Evolutionary conservation across 2,113 vertebrate genomes (phyloP).

Genomic region (Hydrochoerus hydrochaeris): DNA sequence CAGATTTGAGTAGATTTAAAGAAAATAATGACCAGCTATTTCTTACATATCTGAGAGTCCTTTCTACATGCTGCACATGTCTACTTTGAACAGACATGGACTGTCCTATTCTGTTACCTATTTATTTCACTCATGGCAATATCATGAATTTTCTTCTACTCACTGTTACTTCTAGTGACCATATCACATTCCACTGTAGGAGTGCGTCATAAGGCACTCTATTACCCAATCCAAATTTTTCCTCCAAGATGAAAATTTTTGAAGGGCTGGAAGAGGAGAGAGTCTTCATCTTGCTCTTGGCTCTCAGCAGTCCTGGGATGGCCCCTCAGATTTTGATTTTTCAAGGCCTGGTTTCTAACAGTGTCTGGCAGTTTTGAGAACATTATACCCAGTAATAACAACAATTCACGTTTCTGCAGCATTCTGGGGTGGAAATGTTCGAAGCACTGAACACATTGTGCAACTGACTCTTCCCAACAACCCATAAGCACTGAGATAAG

Average conservation of each 20-base stretch:
- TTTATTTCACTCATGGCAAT: not conserved
- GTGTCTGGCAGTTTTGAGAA: not conserved
- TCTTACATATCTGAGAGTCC: not conserved
- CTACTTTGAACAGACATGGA: not conserved
- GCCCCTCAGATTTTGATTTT: not conserved
- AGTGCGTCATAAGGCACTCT: not conserved
- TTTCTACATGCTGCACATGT: accelerated
- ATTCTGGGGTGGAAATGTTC: not conserved
- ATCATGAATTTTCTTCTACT: not conserved
- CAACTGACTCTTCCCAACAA: not conserved
- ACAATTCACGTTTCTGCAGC: not conserved
- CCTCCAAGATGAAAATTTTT: not conserved
- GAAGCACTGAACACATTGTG: not conserved
- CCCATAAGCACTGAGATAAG: not conserved
- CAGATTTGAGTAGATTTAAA: constrained; percentile 12
- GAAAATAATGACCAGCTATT: not conserved
- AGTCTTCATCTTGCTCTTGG: not conserved
- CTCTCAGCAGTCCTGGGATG: not conserved
- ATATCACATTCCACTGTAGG: no score
- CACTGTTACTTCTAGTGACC: not conserved
- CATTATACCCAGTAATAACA: not conserved
- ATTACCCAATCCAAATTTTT: not conserved
- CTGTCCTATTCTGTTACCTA: not conserved
- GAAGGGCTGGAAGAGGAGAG: not conserved
- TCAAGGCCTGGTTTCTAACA: not conserved